Evolutionary conservation across 2,888 invertebrate species (phyloP).

Genomic region (Chrysolina oricalcia): DNA sequence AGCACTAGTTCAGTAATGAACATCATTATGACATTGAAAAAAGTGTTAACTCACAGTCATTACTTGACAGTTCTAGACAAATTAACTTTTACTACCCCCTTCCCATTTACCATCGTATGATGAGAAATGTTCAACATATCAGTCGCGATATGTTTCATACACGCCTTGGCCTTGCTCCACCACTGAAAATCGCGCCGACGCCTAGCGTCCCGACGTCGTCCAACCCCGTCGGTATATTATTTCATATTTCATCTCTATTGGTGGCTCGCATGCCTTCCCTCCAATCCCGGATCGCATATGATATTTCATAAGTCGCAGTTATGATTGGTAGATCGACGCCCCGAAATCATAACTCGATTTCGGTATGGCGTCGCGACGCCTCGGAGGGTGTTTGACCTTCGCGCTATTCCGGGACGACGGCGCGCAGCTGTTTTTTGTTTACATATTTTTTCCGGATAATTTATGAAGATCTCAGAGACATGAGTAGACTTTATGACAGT

Average conservation of each 20-base stretch:
- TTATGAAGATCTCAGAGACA: constrained; percentile 38
- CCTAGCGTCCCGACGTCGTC: constrained; percentile 61
- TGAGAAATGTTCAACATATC: neutral
- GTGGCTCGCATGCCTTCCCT: constrained; percentile 50
- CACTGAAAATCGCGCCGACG: constrained; percentile 58
- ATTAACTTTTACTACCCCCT: neutral
- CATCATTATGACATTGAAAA: no score
- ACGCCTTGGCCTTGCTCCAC: constrained; percentile 27
- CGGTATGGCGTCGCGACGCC: constrained; percentile 54
- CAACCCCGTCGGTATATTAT: constrained; percentile 58
- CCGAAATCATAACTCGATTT: constrained; percentile 65
- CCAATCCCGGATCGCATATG: constrained; percentile 59
- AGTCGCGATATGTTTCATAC: constrained; percentile 12
- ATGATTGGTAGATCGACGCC: constrained; percentile 60
- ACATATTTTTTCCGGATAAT: constrained; percentile 39
- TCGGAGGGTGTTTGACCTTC: constrained; percentile 34
- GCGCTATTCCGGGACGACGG: constrained; percentile 29
- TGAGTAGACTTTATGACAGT: constrained; percentile 34
- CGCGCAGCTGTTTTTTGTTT: constrained; percentile 39
- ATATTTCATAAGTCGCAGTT: constrained; percentile 62
- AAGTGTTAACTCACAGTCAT: no score
- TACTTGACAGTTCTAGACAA: no score
- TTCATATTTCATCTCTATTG: constrained; percentile 63
- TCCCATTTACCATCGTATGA: neutral
- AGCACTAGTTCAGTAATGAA: no score